These are phyloP conservation scores for Crioceris asparagi DNA, from an alignment of 2,888 invertebrate species.

Conservation along the genomic window DNA sequence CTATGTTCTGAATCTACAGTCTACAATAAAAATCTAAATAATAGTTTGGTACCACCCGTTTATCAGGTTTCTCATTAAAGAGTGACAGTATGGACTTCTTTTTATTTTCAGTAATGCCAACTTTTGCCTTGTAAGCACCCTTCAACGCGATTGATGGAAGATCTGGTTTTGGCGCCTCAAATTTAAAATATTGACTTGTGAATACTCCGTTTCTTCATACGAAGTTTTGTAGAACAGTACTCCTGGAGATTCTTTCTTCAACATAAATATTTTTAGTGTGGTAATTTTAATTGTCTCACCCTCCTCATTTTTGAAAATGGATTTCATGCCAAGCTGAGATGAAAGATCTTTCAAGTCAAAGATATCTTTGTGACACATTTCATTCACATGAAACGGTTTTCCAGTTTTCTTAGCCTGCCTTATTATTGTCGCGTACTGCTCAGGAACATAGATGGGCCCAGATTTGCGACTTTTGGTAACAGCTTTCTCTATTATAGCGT, in stretches of 20 bases:
- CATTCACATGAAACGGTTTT: conserved; percentile 3
- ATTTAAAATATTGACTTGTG: not conserved
- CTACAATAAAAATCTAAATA: not conserved
- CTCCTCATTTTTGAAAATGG: not conserved
- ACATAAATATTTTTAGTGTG: conserved; percentile 1
- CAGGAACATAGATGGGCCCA: conserved; percentile 9
- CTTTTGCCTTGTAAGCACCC: not conserved
- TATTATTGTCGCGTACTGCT: conserved; percentile 10
- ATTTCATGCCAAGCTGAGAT: not conserved
- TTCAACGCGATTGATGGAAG: not conserved
- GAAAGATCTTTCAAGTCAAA: conserved; percentile 1
- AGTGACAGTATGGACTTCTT: not conserved
- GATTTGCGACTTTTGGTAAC: conserved; percentile 8
- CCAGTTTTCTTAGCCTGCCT: conserved; percentile 10
- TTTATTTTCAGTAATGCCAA: not conserved
- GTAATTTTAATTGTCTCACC: conserved; percentile 2
- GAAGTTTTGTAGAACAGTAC: not conserved
- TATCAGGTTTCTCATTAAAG: not conserved
- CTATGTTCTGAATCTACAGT: not conserved
- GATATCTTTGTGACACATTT: conserved; percentile 2
- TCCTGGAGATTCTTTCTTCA: conserved; percentile 1
- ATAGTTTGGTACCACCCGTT: not conserved
- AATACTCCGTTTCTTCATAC: not conserved
- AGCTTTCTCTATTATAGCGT: conserved; percentile 9
- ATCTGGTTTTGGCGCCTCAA: not conserved